Percentiles rank a stretch among this genome's conserved stretches.
These are phyloP conservation scores for Cephalopachus bancanus DNA, from an alignment of 2,797 vertebrate genomes.

Conservation along the genomic window DNA sequence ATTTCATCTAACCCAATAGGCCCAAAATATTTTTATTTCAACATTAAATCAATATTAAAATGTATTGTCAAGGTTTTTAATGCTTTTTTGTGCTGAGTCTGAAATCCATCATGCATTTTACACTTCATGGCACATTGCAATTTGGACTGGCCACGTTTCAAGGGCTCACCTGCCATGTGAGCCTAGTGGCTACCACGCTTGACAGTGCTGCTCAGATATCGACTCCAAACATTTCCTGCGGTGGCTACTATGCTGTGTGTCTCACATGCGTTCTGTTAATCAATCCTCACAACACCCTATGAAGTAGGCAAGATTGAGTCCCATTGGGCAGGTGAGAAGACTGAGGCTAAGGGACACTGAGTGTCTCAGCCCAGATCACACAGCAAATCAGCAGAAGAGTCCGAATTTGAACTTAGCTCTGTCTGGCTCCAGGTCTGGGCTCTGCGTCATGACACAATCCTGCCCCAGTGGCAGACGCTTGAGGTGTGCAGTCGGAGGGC, in stretches of 20 bases:
- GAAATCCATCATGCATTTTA: not conserved
- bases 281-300: not conserved
- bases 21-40: not conserved
- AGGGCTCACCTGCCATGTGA: not conserved
- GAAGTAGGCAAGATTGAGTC: not conserved
- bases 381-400: not conserved
- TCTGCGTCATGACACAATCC: not conserved
- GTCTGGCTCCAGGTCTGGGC: not conserved
- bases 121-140: not conserved
- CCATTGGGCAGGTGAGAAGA: constrained; percentile 5
- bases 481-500: not conserved
- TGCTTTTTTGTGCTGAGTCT: not conserved
- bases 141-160: not conserved
- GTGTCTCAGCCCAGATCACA: not conserved
- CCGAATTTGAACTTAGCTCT: constrained; percentile 39
- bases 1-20: constrained; percentile 33
- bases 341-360: not conserved
- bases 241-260: not conserved
- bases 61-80: not conserved
- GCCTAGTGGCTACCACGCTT: not conserved
- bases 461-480: not conserved
- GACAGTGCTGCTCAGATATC: not conserved
- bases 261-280: not conserved
- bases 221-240: not conserved
- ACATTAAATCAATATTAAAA: not conserved